Base-by-base conservation (phyloP, 2,113 vertebrate species). In the Otus sunia region DNA sequence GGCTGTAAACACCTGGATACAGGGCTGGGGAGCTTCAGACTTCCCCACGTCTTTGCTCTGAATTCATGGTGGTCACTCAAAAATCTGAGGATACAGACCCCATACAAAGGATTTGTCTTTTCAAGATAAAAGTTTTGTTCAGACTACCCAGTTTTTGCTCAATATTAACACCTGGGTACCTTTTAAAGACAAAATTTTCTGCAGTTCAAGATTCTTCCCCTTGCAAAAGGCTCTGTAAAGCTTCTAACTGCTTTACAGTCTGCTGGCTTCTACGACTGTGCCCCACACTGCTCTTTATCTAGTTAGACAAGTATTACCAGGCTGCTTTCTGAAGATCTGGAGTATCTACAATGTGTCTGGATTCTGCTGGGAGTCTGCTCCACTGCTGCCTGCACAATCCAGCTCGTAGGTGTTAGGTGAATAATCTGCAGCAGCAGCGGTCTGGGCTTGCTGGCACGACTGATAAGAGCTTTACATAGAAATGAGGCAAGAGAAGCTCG, bases 391-490 rank as follows among this genome's bases (percentile, higher is more conserved):
- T 49, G 53, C 15, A 8, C 0, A 1, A 60, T 45, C 88, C 73
- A 60, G 29, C 77, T 47, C 1, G 0, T 39, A 2, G 9, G 30
- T 25, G 39, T 3, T 15, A 17, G 45, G 43, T 26, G 72, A 84
- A 77, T 53, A 25, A 82, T 67, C 95, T 59, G 72, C 90, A 77
- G 75, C 56, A 78, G 69, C 68, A 8, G 75, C 4, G 4, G 30
- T 77, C 73, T 7, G 10, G 60, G 58, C 43, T 90, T n/a, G 52
- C 56, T 92, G 79, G 50, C 0, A 4, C 16, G 50, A 55, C 63
- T 49, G 74, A n/a, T 39, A 75, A 92, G 60, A 72, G 85, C 74
- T 96, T 96, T 92, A 27, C 78, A 39, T 14, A 86, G 85, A 79
- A 97, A 90, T 56, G 62, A 86, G 71, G 66, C 56, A 47, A 27